phyloP scores from a whole-genome alignment of 1,140 invertebrate genomes.

The Drosophila auraria region DNA sequence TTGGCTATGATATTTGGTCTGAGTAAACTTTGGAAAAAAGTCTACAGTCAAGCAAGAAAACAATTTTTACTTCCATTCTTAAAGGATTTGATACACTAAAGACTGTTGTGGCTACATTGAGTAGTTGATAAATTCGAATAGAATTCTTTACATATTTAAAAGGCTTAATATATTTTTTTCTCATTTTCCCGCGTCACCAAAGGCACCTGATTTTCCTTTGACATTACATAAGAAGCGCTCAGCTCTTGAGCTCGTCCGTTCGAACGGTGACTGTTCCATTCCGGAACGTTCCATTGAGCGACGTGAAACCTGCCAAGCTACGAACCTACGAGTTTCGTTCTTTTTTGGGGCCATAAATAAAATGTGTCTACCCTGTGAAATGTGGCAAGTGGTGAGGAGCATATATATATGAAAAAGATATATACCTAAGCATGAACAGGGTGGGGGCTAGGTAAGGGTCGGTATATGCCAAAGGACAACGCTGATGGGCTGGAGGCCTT shows the following conservation, averaged over 20 bases:
- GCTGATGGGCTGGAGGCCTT: conserved; percentile 31
- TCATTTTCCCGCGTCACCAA: background rate
- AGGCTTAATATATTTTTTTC: too few relatives aligned
- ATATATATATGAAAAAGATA: background rate
- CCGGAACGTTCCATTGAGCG: conserved; percentile 51
- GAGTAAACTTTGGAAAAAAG: background rate
- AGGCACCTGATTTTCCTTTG: conserved; percentile 2
- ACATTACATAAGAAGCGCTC: conserved; percentile 64
- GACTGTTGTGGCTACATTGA: too few relatives aligned
- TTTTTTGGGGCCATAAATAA: conserved; percentile 50
- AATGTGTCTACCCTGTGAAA: conserved; percentile 67
- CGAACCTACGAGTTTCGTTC: conserved; percentile 42
- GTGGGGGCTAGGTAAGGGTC: conserved; percentile 4
- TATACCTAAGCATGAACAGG: conserved; percentile 1
- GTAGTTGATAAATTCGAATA: background rate
- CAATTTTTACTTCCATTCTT: too few relatives aligned
- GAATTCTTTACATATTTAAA: too few relatives aligned
- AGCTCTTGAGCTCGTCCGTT: conserved; percentile 9
- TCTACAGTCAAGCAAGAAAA: too few relatives aligned
- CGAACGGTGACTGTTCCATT: conserved; percentile 73
- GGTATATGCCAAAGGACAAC: conserved; percentile 62
- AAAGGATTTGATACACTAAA: background rate
- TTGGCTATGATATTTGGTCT: too few relatives aligned
- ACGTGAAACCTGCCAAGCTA: conserved; percentile 34
- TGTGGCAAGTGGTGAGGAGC: conserved; percentile 40